Conservation (phyloP, 2,113 vertebrate species). For the Brachyistius frenatus region DNA sequence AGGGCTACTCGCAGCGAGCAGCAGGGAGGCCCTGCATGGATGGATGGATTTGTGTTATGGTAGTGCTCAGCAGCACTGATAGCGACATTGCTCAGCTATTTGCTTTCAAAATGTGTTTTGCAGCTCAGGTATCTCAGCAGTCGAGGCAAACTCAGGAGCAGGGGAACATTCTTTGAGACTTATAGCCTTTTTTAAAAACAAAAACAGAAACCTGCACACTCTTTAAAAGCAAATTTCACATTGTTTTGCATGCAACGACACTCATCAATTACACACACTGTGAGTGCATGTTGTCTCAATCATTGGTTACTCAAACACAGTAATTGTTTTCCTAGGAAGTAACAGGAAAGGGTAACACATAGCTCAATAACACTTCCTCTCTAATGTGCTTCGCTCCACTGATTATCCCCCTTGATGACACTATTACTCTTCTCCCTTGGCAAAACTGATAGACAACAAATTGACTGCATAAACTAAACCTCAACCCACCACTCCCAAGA, state of each 20-base stretch:
- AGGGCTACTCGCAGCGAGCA: conserved; percentile 42
- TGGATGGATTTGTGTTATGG: conserved; percentile 59
- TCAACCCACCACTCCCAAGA: conserved; percentile 39
- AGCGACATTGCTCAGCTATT: conserved; percentile 51
- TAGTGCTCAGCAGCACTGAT: conserved; percentile 53
- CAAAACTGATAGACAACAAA: conserved; percentile 76
- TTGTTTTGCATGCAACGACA: conserved; percentile 52
- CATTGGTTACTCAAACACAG: conserved; percentile 77
- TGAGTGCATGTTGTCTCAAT: conserved; percentile 66
- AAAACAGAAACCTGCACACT: conserved; percentile 16
- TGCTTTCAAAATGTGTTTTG: conserved; percentile 59
- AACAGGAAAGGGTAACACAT: conserved; percentile 67
- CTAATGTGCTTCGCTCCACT: conserved; percentile 77
- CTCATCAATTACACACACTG: conserved; percentile 67
- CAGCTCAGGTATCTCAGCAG: conserved; percentile 47
- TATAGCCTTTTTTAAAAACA: conserved; percentile 12
- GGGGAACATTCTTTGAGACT: conserved; percentile 21
- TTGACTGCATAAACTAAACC: conserved; percentile 67
- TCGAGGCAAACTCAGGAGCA: conserved; percentile 19
- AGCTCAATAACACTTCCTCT: conserved; percentile 78
- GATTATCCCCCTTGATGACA: conserved; percentile 78
- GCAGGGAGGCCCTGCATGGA: conserved; percentile 50
- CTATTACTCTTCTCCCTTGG: conserved; percentile 77
- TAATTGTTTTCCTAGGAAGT: conserved; percentile 80
- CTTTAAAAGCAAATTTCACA: conserved; percentile 41